Base-by-base conservation (phyloP, 2,888 invertebrate species). In the Lepidochitona cinerea region DNA sequence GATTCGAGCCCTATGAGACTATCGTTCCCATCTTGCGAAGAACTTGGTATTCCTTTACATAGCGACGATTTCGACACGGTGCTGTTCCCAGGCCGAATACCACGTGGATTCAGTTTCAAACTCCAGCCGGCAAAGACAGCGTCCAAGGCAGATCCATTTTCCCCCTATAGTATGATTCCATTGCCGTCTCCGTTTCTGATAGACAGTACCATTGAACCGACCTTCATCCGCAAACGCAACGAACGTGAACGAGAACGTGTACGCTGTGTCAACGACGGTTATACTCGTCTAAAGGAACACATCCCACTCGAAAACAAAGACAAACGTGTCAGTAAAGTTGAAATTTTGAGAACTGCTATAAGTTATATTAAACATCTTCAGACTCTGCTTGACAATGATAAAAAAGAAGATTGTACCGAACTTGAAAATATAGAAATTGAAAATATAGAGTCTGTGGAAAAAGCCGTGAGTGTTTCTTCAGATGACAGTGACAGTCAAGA, bases 231-330 rank as follows among this genome's bases (percentile, higher is more conserved):
- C 67, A 86, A 87, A 70, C 80, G 90, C 23, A 90, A 90, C 75
- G 90, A 89, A 71, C 77, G 90, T 5, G 90, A 90, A 74, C 77
- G 90, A 35, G 89, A 90, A 53, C 78, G 90, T 26, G 90, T 90
- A 14, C 81, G 89, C 5, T 88, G 88, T 72, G 90, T 90, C 14
- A 90, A 90, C 75, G 89, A 90, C 12, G 89, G 90, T 1, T 90
- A 89, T 72, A 78, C 83, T 18, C 78, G 81, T 64, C 81, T 90
- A 9, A 86, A 82, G 77, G 81, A 87, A 37, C 88, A 88, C 66
- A 77, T 90, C 26, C 89, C 90, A 1, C 67, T 88, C 23, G 83
- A 83, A 59, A 84, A 87, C 70, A 87, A 87, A 71, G 89, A 91
- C 64, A 89, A 89, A 72, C 76, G 90, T 52, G 82, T 90, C 26